These are phyloP conservation scores for Microdon myrmicae DNA, from an alignment of 2,888 invertebrate genomes.

Conservation along the genomic window DNA sequence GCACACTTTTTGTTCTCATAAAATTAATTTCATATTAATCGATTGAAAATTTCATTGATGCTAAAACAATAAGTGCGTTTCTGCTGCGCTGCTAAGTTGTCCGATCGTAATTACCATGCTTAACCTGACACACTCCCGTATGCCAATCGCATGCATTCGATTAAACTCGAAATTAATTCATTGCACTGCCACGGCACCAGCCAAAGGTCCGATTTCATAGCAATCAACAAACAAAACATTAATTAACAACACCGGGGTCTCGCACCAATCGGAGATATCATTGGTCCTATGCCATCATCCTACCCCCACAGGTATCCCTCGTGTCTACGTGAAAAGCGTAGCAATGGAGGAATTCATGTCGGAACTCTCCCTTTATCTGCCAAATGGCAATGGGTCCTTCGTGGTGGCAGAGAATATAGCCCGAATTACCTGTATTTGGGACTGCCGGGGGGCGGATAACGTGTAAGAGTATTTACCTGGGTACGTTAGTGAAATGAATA, in stretches of 20 bases:
- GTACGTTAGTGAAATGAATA: slow-evolving; percentile 26
- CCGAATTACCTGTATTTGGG: slow-evolving; percentile 1
- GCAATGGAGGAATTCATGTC: too few species aligned
- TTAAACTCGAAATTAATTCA: slow-evolving; percentile 34
- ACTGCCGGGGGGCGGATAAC: slow-evolving; percentile 8
- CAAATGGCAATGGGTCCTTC: background rate
- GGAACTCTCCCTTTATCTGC: background rate
- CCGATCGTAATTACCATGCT: too few species aligned
- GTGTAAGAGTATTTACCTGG: slow-evolving; percentile 30
- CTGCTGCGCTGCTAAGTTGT: too few species aligned
- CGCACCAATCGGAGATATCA: background rate
- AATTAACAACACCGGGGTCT: slow-evolving; percentile 24
- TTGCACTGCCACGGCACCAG: slow-evolving; percentile 16
- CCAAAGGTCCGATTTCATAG: slow-evolving; percentile 22
- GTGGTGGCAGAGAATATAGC: background rate
- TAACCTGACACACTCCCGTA: too few species aligned
- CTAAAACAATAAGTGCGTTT: too few species aligned
- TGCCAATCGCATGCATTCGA: slow-evolving; percentile 9
- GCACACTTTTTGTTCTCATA: too few species aligned
- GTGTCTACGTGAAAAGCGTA: slow-evolving; percentile 2
- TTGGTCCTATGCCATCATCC: background rate
- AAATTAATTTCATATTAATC: too few species aligned
- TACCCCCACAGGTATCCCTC: background rate
- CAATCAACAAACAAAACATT: slow-evolving; percentile 35
- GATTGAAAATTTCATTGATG: too few species aligned